Evolutionary conservation across 1,140 invertebrate species (phyloP).

Genomic region (Drosophila burlai): DNA sequence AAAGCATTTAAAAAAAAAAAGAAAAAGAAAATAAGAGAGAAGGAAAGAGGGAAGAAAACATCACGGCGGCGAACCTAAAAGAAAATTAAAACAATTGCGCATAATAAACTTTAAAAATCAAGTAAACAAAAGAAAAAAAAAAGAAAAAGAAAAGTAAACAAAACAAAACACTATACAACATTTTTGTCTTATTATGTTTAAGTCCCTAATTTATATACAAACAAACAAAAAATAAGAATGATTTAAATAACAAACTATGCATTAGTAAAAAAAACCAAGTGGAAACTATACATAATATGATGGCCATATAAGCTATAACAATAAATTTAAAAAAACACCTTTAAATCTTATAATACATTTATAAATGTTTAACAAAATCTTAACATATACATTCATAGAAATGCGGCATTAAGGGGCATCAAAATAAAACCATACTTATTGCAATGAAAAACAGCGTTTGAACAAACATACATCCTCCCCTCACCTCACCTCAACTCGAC

Average conservation of each 20-base stretch:
- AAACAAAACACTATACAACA: conserved; percentile 75
- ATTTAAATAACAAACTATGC: conserved; percentile 79
- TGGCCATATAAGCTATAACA: conserved; percentile 81
- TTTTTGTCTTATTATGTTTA: conserved; percentile 81
- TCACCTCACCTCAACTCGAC: neutral
- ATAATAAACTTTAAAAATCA: conserved; percentile 60
- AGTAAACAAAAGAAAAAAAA: conserved; percentile 64
- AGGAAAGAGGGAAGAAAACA: conserved; percentile 34
- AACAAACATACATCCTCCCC: conserved; percentile 38
- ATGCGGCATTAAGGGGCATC: conserved; percentile 68
- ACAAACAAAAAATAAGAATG: conserved; percentile 77
- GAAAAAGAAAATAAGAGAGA: conserved; percentile 18
- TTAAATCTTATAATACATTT: conserved; percentile 75
- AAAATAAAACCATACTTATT: conserved; percentile 56
- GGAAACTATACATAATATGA: conserved; percentile 78
- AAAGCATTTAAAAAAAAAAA: conserved; percentile 75
- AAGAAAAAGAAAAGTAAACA: conserved; percentile 36
- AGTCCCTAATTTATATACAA: conserved; percentile 82
- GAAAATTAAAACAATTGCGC: conserved; percentile 58
- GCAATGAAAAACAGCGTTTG: conserved; percentile 35
- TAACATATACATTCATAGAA: conserved; percentile 72
- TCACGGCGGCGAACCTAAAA: conserved; percentile 65
- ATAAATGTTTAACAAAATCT: conserved; percentile 82
- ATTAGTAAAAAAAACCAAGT: conserved; percentile 69
- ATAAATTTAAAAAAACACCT: conserved; percentile 73